Evolutionary conservation across 64 coral and sea anemone genomes (phyloP), one percentile per base, ranked within the genome.

Genomic region (Montipora efflorescens): DNA sequence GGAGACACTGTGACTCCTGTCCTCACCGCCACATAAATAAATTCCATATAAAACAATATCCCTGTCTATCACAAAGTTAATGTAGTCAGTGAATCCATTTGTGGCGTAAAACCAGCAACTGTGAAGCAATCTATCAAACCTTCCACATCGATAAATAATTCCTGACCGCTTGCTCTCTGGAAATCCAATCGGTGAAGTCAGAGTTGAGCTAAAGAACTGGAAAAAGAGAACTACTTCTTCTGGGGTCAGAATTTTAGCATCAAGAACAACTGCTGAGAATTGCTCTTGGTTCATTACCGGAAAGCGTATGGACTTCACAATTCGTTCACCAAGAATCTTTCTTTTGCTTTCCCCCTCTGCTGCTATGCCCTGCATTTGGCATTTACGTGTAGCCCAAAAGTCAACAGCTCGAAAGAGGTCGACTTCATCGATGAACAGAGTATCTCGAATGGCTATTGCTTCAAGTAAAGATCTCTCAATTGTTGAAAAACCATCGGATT

Each of bases 401-500:
- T 80, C 78, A 80, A 80, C 49, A 59, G 78, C 49, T 58, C 52
- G 52, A 59, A 80, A 80, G 47, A 80, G 18, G 4, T 80, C 78
- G 7, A 80, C 51, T n/a, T 80, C 78, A 52, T 80, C 8, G 7
- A 80, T 10, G 6, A 2, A 57, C 20, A 80, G 78, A 28, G 7
- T 80, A 1, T 80, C 78, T 58, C 78, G 57, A 4, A n/a, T 10
- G 4, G 49, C 51, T 23, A 80, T 1, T 43, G 52, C 51, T 11
- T 58, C 49, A 80, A 80, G 78, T 80, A 80, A 80, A 9, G 78
- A 28, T 15, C 78, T 80, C 8, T 80, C 78, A 59, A 80, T 80
- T 22, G 19, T 59, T 5, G 7, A n/a, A 25, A 80, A 80, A 7
- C 8, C 19, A 21, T 59, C 78, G 1, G 78, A 57, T 23, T 59